Evolutionary conservation across 1,140 invertebrate genomes (phyloP), one percentile per base, ranked within the genome.

Genomic region (Elymnias hypermnestra): DNA sequence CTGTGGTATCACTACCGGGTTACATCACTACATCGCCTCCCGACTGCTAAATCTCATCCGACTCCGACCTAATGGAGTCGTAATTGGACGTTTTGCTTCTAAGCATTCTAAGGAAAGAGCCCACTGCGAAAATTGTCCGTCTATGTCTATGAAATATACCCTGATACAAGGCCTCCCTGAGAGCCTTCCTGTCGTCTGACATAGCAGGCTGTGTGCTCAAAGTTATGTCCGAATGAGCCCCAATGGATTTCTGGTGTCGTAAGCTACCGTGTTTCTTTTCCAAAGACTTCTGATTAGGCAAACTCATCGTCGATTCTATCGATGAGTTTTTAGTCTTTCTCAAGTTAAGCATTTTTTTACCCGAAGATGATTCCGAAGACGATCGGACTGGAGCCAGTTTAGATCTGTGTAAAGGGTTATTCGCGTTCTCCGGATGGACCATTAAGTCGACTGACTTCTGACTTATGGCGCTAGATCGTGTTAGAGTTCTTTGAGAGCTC

Each of bases 61-160:
- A 87, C 36, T 87, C 86, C 14, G 86, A 87, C 48, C 89, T 77
- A 85, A 94, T 94, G 19, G 92, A 93, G 77, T 93, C 92, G 53
- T 94, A 94, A 73, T 93, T 93, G 55, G 92, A 93, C 50, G 93
- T 93, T 82, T 92, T 92, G 74, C 91, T 92, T 74, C 90, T 91
- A 51, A 94, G 82, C 92, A 94, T 94, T 46, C 93, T 89, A 25
- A 94, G 88, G 70, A 94, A 94, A 37, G 92, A 94, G 19, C 92
- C 92, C 37, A 94, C 87, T 21, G 93, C 92, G 66, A 94, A 91
- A 67, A 94, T 94, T 12, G 92, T 93, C 69, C 92, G 89, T 38
- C 92, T 88, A 79, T 94, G 92, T 52, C 92, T 89, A 83, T 93
- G 90, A 75, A 94, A 93, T 55, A 94, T 94, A 62, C 93, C 93